These are phyloP conservation scores for Hipparchia semele DNA, from an alignment of 2,888 invertebrate species.

Conservation along the genomic window DNA sequence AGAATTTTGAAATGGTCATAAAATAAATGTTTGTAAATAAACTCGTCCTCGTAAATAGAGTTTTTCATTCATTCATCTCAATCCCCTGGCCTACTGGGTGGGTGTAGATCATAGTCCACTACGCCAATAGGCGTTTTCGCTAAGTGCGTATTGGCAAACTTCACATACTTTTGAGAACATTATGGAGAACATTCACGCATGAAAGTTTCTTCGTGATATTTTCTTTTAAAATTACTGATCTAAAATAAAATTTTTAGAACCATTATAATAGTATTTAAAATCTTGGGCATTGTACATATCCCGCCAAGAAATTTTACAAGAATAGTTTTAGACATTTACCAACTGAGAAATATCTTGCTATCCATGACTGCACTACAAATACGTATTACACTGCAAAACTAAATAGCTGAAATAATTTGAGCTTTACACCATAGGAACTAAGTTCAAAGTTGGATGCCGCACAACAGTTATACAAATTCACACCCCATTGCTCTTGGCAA, in stretches of 20 bases:
- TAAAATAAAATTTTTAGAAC: too few species aligned
- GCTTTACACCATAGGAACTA: neutral
- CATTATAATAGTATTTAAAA: too few species aligned
- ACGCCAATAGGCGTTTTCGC: too few species aligned
- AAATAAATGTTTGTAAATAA: conserved; percentile 26
- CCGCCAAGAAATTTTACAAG: neutral
- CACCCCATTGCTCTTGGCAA: conserved; percentile 35
- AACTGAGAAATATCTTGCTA: conserved; percentile 19
- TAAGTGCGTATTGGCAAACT: too few species aligned
- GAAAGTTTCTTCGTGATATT: too few species aligned
- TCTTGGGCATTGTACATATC: neutral
- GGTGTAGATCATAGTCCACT: neutral
- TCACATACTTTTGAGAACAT: too few species aligned
- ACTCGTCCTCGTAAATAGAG: conserved; percentile 14
- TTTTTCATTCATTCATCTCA: neutral
- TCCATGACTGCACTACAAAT: conserved; percentile 28
- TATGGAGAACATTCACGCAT: too few species aligned
- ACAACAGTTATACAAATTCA: conserved; percentile 30
- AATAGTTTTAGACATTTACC: conserved; percentile 15
- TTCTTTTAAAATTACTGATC: too few species aligned
- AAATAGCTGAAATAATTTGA: neutral
- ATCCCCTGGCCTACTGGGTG: neutral
- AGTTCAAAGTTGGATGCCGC: neutral
- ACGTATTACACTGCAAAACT: neutral
- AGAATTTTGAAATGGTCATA: conserved; percentile 25